Base-by-base conservation (phyloP, 2,113 vertebrate species). In the Ciconia boyciana region DNA sequence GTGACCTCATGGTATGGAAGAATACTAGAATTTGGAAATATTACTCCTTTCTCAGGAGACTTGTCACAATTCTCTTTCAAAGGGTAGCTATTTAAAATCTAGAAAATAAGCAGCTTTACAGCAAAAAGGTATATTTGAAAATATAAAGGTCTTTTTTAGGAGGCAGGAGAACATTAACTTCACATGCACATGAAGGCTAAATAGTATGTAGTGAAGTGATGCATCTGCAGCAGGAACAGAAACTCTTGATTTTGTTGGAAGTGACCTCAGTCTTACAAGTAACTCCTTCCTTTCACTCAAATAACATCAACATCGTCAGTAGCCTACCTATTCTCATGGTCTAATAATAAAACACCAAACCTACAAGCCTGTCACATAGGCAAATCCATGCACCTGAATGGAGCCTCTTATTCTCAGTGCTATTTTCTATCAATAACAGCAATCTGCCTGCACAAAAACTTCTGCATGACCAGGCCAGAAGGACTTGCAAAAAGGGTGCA, bases 21-120 rank as follows among this genome's bases (percentile, higher is more conserved):
- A 79, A 51, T 39, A 78, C 8, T 16, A 21, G 8, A n/a, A 60
- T 28, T 61, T 12, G 9, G 60, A 95, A 79, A 28, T 52, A 72
- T 2, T 54, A 9, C 4, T 87, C 49, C 71, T 62, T 89, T 85
- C 21, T 72, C 8, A 22, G 28, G 11, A 89, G 19, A 64, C 26
- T 8, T 66, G 24, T 31, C 55, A 68, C 48, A 72, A 75, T 89
- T 96, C 60, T 55, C 55, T 90, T 90, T 88, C 76, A 83, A 80
- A 78, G 25, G 16, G 46, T 5, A 82, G 49, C 12, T 41, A 80
- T 85, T 94, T 51, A 76, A 72, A 79, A 74, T 94, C 72, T 70
- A 75, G 12, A 21, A 94, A 93, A 96, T 90, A 89, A 90, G 44
- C 55, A 94, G 34, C 13, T 96, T 84, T 84, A 85, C 24, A 55